Percentiles rank a stretch among this genome's conserved stretches.
These are phyloP conservation scores for Bombus affinis DNA, from an alignment of 1,140 invertebrate species.

Conservation along the genomic window DNA sequence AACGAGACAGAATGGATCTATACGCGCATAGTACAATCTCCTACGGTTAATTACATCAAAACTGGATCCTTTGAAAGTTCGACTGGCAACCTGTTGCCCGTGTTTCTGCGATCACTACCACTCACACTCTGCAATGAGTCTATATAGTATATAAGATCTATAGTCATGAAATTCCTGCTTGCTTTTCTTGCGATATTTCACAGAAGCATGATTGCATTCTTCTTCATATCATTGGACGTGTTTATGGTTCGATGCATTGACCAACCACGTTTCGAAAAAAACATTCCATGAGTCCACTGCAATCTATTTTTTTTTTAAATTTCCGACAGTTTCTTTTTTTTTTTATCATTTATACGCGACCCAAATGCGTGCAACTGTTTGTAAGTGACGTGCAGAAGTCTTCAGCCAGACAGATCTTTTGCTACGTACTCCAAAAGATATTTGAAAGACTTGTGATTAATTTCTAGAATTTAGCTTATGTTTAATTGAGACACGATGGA, in stretches of 20 bases:
- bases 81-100: constrained; percentile 38
- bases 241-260: neutral
- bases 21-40: neutral
- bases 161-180: neutral
- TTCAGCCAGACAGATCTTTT: too few species aligned
- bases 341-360: neutral
- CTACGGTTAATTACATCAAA: constrained; percentile 21
- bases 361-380: too few species aligned
- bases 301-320: neutral
- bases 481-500: too few species aligned
- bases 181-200: neutral
- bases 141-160: neutral
- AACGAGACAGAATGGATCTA: neutral
- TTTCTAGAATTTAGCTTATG: too few species aligned
- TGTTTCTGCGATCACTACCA: constrained; percentile 25
- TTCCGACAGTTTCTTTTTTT: neutral
- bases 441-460: too few species aligned
- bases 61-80: constrained; percentile 28
- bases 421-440: too few species aligned
- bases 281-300: neutral
- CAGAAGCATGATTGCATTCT: neutral
- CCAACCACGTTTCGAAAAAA: neutral
- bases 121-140: neutral
- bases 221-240: neutral
- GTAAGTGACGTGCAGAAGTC: neutral